Base-by-base conservation (phyloP, 2,888 invertebrate genomes). In the Rhaphigaster nebulosa region DNA sequence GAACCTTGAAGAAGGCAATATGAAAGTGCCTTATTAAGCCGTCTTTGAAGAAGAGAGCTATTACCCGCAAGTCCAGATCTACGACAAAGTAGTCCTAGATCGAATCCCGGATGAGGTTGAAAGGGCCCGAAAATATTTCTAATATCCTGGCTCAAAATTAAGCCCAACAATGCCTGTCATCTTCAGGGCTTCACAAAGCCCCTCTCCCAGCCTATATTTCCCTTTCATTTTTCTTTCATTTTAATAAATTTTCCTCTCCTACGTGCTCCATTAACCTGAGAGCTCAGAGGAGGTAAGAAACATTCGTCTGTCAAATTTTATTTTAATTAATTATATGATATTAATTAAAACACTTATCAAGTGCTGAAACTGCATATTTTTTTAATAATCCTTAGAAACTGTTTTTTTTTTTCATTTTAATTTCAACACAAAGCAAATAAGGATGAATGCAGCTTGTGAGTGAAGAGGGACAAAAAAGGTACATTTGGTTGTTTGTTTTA, bases 121-220 rank as follows among this genome's bases (percentile, higher is more conserved):
- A 41, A 84, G n/a, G n/a, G 4, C 26, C 84, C 45, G 2, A 76
- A 84, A 84, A 84, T 84, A 84, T 84, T 84, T 84, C 84, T 84
- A 84, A 84, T 84, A 84, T 84, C 84, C 45, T 15, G 45, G 84
- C 45, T 84, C 84, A 50, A 84, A 84, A 84, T 84, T 84, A 84
- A 84, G 84, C 26, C 45, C 84, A 84, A 84, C 84, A 84, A 84
- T 84, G 84, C 45, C 26, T 84, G 84, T 84, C 84, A 84, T 84
- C 84, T 50, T n/a, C 84, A 84, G 84, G 8, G 84, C 70, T 76
- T 34, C 70, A 76, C 70, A 76, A 76, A 76, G 84, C 84, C 84
- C 45, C 5, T 45, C 13, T 6, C n/a, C 13, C 26, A 45, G n/a
- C 23, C 84, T n/a, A 45, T n/a, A 45, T n/a, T n/a, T 45, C 45